Evolutionary conservation across 2,888 invertebrate species (phyloP).

Genomic region (Idaea dimidiata): DNA sequence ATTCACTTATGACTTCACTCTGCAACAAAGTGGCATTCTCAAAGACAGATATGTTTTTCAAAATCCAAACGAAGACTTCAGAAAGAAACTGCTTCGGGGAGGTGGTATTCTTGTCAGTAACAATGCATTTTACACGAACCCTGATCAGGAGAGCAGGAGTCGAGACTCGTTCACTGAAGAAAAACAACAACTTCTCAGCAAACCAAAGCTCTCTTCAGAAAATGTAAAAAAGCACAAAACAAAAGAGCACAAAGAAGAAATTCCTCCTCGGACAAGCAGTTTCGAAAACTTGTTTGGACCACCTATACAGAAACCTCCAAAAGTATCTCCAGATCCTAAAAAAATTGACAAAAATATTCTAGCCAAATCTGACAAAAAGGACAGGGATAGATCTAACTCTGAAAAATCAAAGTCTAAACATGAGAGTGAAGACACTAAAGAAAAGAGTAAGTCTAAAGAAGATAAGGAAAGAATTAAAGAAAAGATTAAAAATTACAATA

Average conservation of each 20-base stretch:
- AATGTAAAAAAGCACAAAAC: conserved; percentile 82
- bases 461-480: conserved; percentile 75
- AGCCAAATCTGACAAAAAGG: conserved; percentile 76
- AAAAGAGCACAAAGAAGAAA: conserved; percentile 79
- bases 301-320: conserved; percentile 88
- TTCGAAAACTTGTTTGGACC: conserved; percentile 92
- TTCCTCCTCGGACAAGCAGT: conserved; percentile 80
- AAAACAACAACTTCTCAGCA: conserved; percentile 83
- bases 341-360: conserved; percentile 65
- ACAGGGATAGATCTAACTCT: conserved; percentile 75
- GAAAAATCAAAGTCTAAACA: conserved; percentile 71
- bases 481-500: conserved; percentile 76
- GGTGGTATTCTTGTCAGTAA: conserved; percentile 84
- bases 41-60: conserved; percentile 92
- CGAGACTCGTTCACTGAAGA: conserved; percentile 81
- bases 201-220: conserved; percentile 85
- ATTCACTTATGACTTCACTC: conserved; percentile 91
- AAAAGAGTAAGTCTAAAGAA: conserved; percentile 71
- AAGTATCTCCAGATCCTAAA: conserved; percentile 84
- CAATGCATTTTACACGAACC: conserved; percentile 71
- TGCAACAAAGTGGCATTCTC: conserved; percentile 88
- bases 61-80: conserved; percentile 94
- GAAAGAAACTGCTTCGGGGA: conserved; percentile 91
- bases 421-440: conserved; percentile 72
- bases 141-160: conserved; percentile 79